phyloP scores from a whole-genome alignment of 2,888 invertebrate species.

The Willowsia nigromaculata region DNA sequence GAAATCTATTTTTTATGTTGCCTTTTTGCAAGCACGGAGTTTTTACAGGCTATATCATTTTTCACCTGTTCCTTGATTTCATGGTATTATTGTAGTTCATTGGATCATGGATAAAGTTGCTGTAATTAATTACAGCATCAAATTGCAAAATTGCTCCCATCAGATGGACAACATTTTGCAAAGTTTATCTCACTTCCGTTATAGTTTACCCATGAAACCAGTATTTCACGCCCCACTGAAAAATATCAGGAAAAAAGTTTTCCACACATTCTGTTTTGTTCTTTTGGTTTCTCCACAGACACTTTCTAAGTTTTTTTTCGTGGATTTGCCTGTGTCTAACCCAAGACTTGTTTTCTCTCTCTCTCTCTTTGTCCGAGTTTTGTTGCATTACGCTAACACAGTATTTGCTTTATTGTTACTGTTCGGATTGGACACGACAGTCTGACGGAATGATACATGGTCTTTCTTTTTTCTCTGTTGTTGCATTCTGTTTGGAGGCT shows the following conservation, averaged over 20 bases:
- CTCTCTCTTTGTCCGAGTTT: conserved; percentile 55
- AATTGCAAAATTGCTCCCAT: conserved; percentile 6
- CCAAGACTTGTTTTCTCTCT: conserved; percentile 11
- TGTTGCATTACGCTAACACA: conserved; percentile 37
- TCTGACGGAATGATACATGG: conserved; percentile 65
- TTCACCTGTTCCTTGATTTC: neutral
- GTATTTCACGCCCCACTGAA: conserved; percentile 8
- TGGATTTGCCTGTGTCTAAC: conserved; percentile 3
- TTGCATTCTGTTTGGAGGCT: neutral
- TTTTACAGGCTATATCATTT: too few species aligned
- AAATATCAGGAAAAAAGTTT: conserved; percentile 25
- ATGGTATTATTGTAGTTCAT: conserved; percentile 33
- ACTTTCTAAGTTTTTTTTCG: conserved; percentile 19
- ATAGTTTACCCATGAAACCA: neutral
- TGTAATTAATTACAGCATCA: neutral
- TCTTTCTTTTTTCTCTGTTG: conserved; percentile 11
- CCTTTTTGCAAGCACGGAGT: too few species aligned
- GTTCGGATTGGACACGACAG: conserved; percentile 58
- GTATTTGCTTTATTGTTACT: conserved; percentile 31
- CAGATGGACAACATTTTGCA: neutral
- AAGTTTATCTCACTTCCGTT: neutral
- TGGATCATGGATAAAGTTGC: conserved; percentile 35
- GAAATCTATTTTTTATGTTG: too few species aligned
- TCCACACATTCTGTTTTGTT: conserved; percentile 45
- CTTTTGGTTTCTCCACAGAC: conserved; percentile 10